Evolutionary conservation across 1,140 invertebrate species (phyloP).

Genomic region (Papilio machaon): DNA sequence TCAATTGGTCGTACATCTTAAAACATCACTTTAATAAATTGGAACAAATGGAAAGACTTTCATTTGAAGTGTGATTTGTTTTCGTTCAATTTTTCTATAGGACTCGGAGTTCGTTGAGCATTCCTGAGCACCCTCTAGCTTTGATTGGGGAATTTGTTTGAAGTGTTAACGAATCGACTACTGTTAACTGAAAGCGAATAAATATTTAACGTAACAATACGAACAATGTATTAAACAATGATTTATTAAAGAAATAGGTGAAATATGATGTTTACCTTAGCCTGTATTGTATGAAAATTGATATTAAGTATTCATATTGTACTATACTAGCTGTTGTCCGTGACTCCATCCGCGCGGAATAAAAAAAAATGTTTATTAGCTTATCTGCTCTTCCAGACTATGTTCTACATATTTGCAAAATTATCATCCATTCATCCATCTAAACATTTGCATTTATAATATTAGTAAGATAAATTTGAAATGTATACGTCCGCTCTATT

Average conservation of each 20-base stretch:
- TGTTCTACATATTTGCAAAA: no score
- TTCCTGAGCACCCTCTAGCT: conserved; percentile 17
- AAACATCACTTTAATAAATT: conserved; percentile 16
- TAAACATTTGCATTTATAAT: no score
- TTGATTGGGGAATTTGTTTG: conserved; percentile 39
- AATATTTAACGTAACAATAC: conserved; percentile 2
- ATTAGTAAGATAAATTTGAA: no score
- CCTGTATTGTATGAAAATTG: no score
- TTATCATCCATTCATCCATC: no score
- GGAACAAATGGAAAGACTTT: conserved; percentile 1
- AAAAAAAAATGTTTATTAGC: no score
- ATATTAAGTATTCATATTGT: no score
- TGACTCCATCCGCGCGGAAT: no score
- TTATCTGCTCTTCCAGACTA: no score
- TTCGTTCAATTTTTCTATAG: not conserved
- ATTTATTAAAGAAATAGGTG: not conserved
- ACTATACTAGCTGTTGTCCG: no score
- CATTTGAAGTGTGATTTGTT: conserved; percentile 10
- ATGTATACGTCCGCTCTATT: no score
- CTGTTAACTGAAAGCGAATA: conserved; percentile 20
- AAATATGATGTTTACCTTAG: no score
- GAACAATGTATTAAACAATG: not conserved
- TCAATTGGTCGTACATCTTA: not conserved
- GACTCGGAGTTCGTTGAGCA: not conserved
- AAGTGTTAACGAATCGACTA: conserved; percentile 26